Evolutionary conservation across 2,888 invertebrate genomes (phyloP), one percentile per base, ranked within the genome.

Genomic region (Acronicta leporina): DNA sequence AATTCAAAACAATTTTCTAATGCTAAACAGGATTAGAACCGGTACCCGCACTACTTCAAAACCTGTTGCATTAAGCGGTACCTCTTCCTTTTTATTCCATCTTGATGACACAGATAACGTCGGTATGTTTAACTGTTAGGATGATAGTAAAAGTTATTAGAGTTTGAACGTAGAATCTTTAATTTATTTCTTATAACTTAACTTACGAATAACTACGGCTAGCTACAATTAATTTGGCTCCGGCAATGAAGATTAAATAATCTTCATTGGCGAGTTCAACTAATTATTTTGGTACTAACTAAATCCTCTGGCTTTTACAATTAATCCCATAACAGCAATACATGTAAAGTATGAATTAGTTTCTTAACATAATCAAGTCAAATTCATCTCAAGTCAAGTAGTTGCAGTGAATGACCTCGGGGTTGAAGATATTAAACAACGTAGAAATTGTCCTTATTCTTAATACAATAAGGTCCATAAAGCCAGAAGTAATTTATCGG

Each of bases 391-490:
- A 71, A 75, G 55, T 73, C 73, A 70, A 82, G 81, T 83, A 82
- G 83, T 82, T 82, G 82, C 87, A 84, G 86, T 87, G 87, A 87
- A 87, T 83, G 88, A 90, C 87, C 89, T 87, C 83, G 72, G 75
- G 75, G 74, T 77, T 73, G 70, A 62, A 66, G 59, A 56, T 57
- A 72, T 63, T 59, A 40, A 48, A 52, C 50, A 64, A 67, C 59
- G 33, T 52, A 50, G 52, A 75, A 69, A 64, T 82, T 72, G 66
- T 63, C 82, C 83, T 82, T 90, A 86, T 73, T 38, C 1, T 49
- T 38, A 60, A 62, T 41, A 51, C 15, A 40, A 66, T 83, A 90
- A 75, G 81, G 87, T 83, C 68, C 74, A 83, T 63, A 82, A 73
- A 81, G 68, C 68, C 56, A 66, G 65, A 62, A 60, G 59, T 58